Base-by-base conservation (phyloP, 1,140 invertebrate genomes). In the Drosophila grimshawi region DNA sequence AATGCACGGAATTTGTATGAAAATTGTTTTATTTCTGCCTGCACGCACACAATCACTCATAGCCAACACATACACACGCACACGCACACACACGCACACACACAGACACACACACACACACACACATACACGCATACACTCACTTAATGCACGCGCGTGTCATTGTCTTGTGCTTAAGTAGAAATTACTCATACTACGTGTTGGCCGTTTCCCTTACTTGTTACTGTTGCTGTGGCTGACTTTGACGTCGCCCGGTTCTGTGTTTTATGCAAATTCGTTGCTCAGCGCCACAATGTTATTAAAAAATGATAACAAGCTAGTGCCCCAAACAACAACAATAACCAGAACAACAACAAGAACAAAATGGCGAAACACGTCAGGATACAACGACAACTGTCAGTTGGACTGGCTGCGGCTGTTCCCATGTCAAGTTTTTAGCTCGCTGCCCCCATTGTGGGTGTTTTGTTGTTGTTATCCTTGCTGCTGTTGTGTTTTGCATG, bases 1-100 rank as follows among this genome's bases (percentile, higher is more conserved):
- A 89, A 89, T 89, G 80, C 85, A 89, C 85, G 85, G 85, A 89
- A 89, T 86, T 89, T 89, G 80, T 89, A 89, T 89, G 85, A 89
- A 89, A 89, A 89, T 89, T 89, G 85, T 89, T 89, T 85, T 89
- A 89, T 89, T 89, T 76, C 66, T 77, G 59, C 71, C 51, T 65
- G 61, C 68, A 56, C 75, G 55, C 66, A 62, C 60, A 59, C 55
- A 48, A 41, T 35, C 37, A 32, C 56, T 19, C 48, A 66, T 43
- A 43, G 39, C 4, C 10, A n/a, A 64, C 59, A 49, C 19, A 41
- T 33, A 51, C 57, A 56, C n/a, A n/a, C n/a, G n/a, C n/a, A n/a
- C n/a, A n/a, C n/a, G n/a, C n/a, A n/a, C n/a, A n/a, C n/a, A n/a
- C n/a, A n/a, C n/a, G n/a, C 56, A 53, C 53, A 51, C 59, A 41